Percentiles rank a stretch among this genome's conserved stretches.
Evolutionary conservation across 1,140 invertebrate species (phyloP).

Genomic region (Drosophila auraria): DNA sequence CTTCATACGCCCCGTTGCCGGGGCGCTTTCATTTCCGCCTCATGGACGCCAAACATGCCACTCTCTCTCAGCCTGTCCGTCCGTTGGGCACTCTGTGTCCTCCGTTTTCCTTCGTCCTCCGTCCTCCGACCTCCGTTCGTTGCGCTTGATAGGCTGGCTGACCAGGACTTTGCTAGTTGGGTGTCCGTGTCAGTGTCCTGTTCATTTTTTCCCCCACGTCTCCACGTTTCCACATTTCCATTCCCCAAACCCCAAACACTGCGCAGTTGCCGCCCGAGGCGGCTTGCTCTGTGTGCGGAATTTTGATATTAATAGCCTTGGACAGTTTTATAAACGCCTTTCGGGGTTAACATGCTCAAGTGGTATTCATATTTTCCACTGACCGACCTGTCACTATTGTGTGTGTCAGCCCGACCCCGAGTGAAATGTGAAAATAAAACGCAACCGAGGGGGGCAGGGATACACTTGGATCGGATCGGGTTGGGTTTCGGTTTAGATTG

Average conservation of each 20-base stretch:
- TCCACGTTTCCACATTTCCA: not conserved
- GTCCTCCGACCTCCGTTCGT: not conserved
- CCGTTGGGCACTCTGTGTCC: not conserved
- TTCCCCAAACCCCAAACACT: slow-evolving; percentile 49
- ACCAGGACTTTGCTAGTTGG: slow-evolving; percentile 65
- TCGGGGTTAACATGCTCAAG: slow-evolving; percentile 83
- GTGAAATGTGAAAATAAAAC: slow-evolving; percentile 51
- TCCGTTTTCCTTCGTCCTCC: not conserved
- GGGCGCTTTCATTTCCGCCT: slow-evolving; percentile 79
- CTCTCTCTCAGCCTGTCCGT: slow-evolving; percentile 23
- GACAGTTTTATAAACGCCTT: slow-evolving; percentile 84
- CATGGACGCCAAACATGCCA: slow-evolving; percentile 81
- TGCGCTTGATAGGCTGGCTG: slow-evolving; percentile 78
- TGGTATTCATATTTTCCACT: slow-evolving; percentile 84
- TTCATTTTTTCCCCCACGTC: slow-evolving; percentile 24
- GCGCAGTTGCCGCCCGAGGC: slow-evolving; percentile 65
- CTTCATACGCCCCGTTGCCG: slow-evolving; percentile 50
- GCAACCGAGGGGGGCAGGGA: slow-evolving; percentile 3
- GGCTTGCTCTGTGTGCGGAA: slow-evolving; percentile 67
- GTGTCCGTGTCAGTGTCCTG: slow-evolving; percentile 47
- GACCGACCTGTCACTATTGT: slow-evolving; percentile 80
- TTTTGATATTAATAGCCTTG: slow-evolving; percentile 84
- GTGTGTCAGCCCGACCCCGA: slow-evolving; percentile 55
- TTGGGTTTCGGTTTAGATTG: slow-evolving; percentile 8
- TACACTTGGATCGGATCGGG: slow-evolving; percentile 5